Evolutionary conservation across 2,113 vertebrate genomes (phyloP).

Genomic region (Hippocampus barbouri): DNA sequence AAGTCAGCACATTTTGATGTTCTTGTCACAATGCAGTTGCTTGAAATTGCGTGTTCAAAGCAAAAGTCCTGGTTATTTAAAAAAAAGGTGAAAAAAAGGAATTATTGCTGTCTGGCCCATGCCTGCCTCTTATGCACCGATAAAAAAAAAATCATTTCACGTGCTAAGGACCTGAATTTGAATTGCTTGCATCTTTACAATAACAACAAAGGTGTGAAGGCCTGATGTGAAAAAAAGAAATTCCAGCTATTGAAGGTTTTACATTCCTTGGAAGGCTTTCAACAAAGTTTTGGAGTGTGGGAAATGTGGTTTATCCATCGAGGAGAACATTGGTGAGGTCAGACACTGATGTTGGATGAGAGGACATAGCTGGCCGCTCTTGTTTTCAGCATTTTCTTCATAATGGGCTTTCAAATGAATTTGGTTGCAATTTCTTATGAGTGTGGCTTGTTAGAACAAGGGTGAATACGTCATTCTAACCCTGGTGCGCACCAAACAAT

Average conservation of each 20-base stretch:
- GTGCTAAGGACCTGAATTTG: neutral
- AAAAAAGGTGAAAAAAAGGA: neutral
- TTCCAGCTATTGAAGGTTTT: neutral
- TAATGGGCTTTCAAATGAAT: neutral
- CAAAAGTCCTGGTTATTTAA: neutral
- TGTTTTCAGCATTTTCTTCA: neutral
- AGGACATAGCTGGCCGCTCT: neutral
- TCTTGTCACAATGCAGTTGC: neutral
- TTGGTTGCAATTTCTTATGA: neutral
- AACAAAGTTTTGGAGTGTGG: neutral
- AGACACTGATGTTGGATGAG: neutral
- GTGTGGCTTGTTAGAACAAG: neutral
- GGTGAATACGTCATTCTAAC: neutral
- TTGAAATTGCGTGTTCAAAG: neutral
- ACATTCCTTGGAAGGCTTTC: neutral
- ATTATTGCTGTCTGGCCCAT: neutral
- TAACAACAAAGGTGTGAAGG: neutral
- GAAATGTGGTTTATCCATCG: neutral
- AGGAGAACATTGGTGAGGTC: slow-evolving; percentile 2
- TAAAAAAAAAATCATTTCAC: neutral
- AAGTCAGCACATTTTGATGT: neutral
- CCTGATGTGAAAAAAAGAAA: neutral
- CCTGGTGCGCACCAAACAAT: neutral
- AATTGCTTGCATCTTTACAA: neutral
- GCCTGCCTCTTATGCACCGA: neutral